Conservation (phyloP, 1,140 invertebrate genomes). For the Plectus sambesii region DNA sequence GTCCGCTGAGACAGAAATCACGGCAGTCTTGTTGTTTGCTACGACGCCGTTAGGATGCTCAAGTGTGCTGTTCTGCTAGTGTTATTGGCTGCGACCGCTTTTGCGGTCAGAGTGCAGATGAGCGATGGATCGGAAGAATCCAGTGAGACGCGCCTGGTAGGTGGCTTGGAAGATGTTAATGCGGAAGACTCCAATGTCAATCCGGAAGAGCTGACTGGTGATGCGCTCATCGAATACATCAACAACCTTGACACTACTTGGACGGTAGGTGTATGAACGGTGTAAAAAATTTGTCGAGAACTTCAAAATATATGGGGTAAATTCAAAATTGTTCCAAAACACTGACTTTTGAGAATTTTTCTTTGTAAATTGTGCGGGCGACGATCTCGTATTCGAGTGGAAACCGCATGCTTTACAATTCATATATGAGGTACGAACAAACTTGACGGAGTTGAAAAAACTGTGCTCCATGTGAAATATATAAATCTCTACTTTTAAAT, state of each 20-base stretch:
- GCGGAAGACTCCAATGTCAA: no score
- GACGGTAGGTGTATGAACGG: conserved; percentile 29
- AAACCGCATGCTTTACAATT: conserved; percentile 10
- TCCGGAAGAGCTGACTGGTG: conserved; percentile 29
- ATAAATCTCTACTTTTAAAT: no score
- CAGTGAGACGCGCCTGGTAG: no score
- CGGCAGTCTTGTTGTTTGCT: no score
- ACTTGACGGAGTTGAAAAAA: conserved; percentile 16
- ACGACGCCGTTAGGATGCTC: no score
- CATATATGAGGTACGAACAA: not conserved
- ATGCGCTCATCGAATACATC: conserved; percentile 39
- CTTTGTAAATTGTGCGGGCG: not conserved
- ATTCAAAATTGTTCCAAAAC: conserved; percentile 2
- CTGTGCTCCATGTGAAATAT: conserved; percentile 13
- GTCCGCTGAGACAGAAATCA: no score
- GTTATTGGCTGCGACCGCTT: no score
- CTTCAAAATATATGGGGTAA: conserved; percentile 3
- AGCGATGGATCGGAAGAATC: no score
- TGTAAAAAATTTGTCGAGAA: not conserved
- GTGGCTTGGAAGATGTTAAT: no score
- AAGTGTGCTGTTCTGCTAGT: no score
- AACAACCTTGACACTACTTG: conserved; percentile 37
- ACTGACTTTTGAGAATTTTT: not conserved
- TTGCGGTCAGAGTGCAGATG: no score
- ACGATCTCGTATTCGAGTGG: conserved; percentile 6